A percentile compares a stretch with the other conserved stretches of the same genome.
Evolutionary conservation across 2,113 vertebrate genomes (phyloP).

Genomic region (Amia ocellicauda): DNA sequence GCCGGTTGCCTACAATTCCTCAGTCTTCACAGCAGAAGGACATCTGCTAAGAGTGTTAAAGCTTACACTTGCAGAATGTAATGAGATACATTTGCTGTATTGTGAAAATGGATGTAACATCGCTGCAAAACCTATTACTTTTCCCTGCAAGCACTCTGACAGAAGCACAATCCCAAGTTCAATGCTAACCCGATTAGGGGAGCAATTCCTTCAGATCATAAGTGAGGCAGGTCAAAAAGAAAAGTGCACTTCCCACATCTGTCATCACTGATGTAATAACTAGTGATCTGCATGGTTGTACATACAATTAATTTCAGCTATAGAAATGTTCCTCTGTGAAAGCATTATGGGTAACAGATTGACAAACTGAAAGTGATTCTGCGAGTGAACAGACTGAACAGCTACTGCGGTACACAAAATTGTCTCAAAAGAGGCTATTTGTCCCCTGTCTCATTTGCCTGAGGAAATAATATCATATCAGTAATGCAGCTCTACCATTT

Average conservation of each 20-base stretch:
- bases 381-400: background rate
- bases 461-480: too few relatives aligned
- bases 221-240: background rate
- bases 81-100: background rate
- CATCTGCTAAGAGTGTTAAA: background rate
- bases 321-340: background rate
- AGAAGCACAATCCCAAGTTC: slow-evolving; percentile 1
- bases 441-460: too few relatives aligned
- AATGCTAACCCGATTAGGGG: background rate
- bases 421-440: background rate
- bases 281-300: background rate
- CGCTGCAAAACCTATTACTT: background rate
- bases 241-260: background rate
- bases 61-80: background rate
- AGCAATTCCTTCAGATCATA: background rate
- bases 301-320: background rate
- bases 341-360: background rate
- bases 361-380: background rate
- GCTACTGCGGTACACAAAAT: background rate
- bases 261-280: background rate
- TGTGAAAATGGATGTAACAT: background rate
- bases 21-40: background rate
- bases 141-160: background rate
- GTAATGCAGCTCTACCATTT: too few relatives aligned
- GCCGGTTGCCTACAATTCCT: background rate